Conservation (phyloP, 2,888 invertebrate species). For the Thymelicus lineola region DNA sequence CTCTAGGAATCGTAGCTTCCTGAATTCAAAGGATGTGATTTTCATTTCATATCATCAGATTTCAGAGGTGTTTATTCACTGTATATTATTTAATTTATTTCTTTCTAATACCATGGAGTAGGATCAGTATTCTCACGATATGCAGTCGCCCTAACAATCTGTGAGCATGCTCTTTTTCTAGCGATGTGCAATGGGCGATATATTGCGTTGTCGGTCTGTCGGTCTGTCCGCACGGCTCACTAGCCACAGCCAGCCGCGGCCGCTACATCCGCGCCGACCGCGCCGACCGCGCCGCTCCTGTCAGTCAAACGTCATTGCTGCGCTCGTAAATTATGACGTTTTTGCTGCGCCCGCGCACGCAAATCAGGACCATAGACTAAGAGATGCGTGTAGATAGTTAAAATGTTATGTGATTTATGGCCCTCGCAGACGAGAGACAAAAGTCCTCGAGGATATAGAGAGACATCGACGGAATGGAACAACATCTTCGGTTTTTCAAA, state of each 20-base stretch:
- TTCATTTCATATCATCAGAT: too few relatives aligned
- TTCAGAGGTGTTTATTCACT: too few relatives aligned
- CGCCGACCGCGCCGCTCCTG: slow-evolving; percentile 49
- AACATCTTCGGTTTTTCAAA: too few relatives aligned
- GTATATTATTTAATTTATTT: neutral
- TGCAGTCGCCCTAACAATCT: slow-evolving; percentile 17
- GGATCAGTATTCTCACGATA: neutral
- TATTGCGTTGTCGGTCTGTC: slow-evolving; percentile 28
- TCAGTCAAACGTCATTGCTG: slow-evolving; percentile 64
- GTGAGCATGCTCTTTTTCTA: slow-evolving; percentile 22
- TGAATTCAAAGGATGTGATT: too few relatives aligned
- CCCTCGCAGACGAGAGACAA: too few relatives aligned
- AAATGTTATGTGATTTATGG: too few relatives aligned
- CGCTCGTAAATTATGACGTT: slow-evolving; percentile 67
- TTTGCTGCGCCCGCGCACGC: slow-evolving; percentile 72
- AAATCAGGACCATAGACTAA: slow-evolving; percentile 53
- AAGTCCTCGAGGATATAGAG: too few relatives aligned
- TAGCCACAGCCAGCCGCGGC: slow-evolving; percentile 31
- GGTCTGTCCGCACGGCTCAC: slow-evolving; percentile 43
- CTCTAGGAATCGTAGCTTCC: too few relatives aligned
- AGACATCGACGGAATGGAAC: too few relatives aligned
- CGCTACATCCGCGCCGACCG: neutral
- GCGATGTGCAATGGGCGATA: slow-evolving; percentile 38
- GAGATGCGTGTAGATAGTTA: neutral
- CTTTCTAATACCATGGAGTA: neutral